These are phyloP conservation scores for Pogonognathellus flavescens DNA, from an alignment of 1,140 invertebrate genomes.

Conservation along the genomic window DNA sequence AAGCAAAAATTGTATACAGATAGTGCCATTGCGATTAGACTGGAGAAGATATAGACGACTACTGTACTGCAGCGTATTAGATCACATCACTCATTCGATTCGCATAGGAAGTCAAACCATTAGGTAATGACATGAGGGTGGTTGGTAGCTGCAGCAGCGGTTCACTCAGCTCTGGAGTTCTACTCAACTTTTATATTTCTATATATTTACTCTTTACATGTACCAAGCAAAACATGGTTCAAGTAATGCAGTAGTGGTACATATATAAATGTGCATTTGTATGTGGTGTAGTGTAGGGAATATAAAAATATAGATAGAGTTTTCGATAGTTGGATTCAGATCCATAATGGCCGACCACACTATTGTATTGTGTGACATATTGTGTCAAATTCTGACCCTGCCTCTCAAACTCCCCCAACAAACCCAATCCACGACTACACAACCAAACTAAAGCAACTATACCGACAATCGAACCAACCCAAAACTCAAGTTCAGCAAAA, in stretches of 20 bases:
- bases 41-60: constrained; percentile 1
- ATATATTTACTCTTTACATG: too few species aligned
- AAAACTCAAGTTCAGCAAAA: constrained; percentile 44
- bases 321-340: constrained; percentile 51
- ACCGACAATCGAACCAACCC: constrained; percentile 22
- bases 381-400: constrained; percentile 60
- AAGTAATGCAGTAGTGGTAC: too few species aligned
- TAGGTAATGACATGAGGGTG: constrained; percentile 61
- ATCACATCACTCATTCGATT: constrained; percentile 49
- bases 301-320: not conserved
- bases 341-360: constrained; percentile 60
- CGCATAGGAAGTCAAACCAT: constrained; percentile 58
- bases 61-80: constrained; percentile 23
- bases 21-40: constrained; percentile 19
- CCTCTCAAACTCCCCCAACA: constrained; percentile 57
- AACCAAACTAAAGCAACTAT: not conserved
- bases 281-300: too few species aligned
- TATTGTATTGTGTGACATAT: constrained; percentile 54
- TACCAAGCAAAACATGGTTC: too few species aligned
- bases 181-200: too few species aligned
- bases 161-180: too few species aligned
- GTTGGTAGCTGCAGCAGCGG: not conserved
- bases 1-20: not conserved
- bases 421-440: constrained; percentile 37
- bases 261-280: too few species aligned